Evolutionary conservation across 2,113 vertebrate species (phyloP).

Genomic region (Pimephales promelas): DNA sequence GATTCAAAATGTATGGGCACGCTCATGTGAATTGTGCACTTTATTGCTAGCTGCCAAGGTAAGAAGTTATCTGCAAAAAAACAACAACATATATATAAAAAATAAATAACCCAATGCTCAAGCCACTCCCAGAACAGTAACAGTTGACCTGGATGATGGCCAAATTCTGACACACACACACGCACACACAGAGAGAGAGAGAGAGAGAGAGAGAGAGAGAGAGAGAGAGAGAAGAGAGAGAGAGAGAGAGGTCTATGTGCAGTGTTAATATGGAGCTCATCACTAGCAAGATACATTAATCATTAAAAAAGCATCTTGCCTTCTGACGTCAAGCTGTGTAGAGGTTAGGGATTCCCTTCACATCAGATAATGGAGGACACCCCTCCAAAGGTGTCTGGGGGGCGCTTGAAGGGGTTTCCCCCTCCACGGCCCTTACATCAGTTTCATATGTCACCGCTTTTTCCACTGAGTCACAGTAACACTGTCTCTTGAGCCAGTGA

Average conservation of each 20-base stretch:
- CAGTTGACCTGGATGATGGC: not conserved
- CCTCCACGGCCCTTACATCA: conserved; percentile 46
- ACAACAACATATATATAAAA: not conserved
- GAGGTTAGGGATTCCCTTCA: conserved; percentile 69
- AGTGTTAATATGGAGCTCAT: conserved; percentile 26
- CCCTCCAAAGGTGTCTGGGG: not conserved
- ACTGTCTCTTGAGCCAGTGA: not conserved
- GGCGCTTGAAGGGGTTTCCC: conserved; percentile 28
- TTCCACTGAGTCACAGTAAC: conserved; percentile 51
- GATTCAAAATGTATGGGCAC: not conserved
- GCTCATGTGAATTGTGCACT: not conserved
- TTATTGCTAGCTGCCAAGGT: not conserved
- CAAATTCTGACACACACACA: not conserved
- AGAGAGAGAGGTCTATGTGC: not conserved
- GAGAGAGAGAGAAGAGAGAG: not conserved
- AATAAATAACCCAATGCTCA: not conserved
- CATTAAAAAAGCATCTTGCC: conserved; percentile 57
- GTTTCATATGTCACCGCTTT: conserved; percentile 42
- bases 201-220: not conserved
- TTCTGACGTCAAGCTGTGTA: conserved; percentile 68
- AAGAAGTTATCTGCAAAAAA: not conserved
- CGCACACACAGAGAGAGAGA: not conserved
- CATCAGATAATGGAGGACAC: not conserved
- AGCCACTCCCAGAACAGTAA: not conserved
- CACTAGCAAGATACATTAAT: conserved; percentile 45